Evolutionary conservation across 30 jellyfish, hydroid and myxozoan genomes (phyloP).

Genomic region (Hydractinia symbiolongicarpus): DNA sequence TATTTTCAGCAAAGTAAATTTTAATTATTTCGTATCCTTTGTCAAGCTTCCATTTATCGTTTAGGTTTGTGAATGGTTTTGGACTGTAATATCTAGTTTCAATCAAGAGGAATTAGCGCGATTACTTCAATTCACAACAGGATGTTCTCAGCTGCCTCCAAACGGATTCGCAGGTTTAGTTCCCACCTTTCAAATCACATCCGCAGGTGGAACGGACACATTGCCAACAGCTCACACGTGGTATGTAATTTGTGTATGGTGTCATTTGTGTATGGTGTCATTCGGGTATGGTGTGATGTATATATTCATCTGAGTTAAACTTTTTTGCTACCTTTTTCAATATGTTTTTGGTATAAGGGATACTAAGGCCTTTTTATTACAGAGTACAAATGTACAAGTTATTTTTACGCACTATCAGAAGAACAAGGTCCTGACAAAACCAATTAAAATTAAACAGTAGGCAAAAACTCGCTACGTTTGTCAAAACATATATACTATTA

Average conservation of each 20-base stretch:
- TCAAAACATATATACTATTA: too few relatives aligned
- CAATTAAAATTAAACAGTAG: too few relatives aligned
- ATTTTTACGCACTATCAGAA: background rate
- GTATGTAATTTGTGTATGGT: slow-evolving; percentile 37
- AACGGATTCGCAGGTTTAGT: slow-evolving; percentile 76
- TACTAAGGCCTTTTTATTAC: background rate
- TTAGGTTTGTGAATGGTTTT: slow-evolving; percentile 76
- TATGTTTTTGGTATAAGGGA: background rate
- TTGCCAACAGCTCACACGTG: slow-evolving; percentile 98
- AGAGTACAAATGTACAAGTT: background rate
- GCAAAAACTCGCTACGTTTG: too few relatives aligned
- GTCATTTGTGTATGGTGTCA: slow-evolving; percentile 13
- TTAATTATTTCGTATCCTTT: background rate
- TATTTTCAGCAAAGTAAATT: too few relatives aligned
- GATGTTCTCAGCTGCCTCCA: slow-evolving; percentile 97
- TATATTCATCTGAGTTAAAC: too few relatives aligned
- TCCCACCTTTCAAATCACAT: slow-evolving; percentile 69
- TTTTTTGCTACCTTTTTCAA: background rate
- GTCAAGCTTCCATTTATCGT: background rate
- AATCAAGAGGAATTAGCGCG: slow-evolving; percentile 96
- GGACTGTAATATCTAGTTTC: slow-evolving; percentile 79
- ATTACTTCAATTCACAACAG: slow-evolving; percentile 90
- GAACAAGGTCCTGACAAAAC: too few relatives aligned
- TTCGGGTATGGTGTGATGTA: background rate
- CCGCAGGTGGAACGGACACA: slow-evolving; percentile 47